phyloP scores from a whole-genome alignment of 2,113 vertebrate genomes.

The Camelus bactrianus region DNA sequence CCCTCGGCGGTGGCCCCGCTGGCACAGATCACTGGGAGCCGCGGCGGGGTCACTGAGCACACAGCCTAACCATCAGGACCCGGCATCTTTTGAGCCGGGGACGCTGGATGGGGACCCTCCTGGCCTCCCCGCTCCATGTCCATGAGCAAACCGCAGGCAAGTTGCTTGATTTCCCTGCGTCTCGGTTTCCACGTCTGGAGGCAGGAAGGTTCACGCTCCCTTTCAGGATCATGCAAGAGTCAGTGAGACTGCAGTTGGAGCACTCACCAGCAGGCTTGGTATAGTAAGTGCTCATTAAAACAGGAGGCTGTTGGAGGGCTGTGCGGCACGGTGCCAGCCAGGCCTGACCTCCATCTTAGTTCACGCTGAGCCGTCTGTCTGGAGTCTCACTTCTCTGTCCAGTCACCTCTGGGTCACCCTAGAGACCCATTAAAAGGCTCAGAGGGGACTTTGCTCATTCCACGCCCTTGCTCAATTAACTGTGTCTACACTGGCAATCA shows the following conservation, averaged over 20 bases:
- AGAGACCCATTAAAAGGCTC: background rate
- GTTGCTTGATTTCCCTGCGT: background rate
- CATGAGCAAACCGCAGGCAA: fast-evolving
- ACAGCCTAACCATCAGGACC: background rate
- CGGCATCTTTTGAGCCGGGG: background rate
- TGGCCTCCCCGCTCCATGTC: fast-evolving
- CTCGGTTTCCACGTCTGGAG: background rate
- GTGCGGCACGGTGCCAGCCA: fast-evolving
- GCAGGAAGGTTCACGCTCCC: fast-evolving
- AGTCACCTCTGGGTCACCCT: background rate
- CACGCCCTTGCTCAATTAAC: fast-evolving
- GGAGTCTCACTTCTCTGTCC: background rate
- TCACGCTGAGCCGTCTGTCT: background rate
- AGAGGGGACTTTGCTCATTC: background rate
- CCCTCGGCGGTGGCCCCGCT: slow-evolving; percentile 44
- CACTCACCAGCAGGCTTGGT: fast-evolving
- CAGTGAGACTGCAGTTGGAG: background rate
- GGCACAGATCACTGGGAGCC: background rate
- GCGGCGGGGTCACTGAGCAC: background rate
- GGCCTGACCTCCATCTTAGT: background rate
- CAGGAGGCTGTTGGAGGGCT: background rate
- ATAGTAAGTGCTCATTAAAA: background rate
- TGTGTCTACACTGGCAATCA: fast-evolving
- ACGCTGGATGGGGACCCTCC: fast-evolving
- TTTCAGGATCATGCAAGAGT: background rate